These are phyloP conservation scores for Onychomys torridus DNA, from an alignment of 2,797 vertebrate genomes.

Conservation along the genomic window DNA sequence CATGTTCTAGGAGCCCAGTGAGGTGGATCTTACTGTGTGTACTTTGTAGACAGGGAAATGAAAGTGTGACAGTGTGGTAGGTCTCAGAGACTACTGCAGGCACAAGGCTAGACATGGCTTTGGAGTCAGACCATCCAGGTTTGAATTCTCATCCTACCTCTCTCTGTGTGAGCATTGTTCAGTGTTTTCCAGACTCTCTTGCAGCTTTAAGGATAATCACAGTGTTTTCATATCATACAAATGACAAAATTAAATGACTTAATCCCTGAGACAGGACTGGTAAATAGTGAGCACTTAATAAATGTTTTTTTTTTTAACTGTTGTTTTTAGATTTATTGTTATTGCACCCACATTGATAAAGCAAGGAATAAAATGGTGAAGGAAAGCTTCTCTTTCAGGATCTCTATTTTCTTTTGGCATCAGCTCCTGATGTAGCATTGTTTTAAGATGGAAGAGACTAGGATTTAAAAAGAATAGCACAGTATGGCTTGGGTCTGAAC, in stretches of 20 bases:
- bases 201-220: background rate
- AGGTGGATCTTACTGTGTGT: background rate
- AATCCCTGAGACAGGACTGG: background rate
- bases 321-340: conserved; percentile 35
- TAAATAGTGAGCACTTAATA: conserved; percentile 28
- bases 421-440: background rate
- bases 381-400: conserved; percentile 39
- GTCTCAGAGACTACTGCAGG: background rate
- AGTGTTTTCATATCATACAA: background rate
- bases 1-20: background rate
- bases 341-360: background rate
- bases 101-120: conserved; percentile 6
- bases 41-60: background rate
- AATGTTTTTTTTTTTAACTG: conserved; percentile 15
- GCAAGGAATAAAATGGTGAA: conserved; percentile 8
- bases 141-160: background rate
- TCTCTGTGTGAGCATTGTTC: background rate
- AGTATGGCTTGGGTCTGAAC: background rate
- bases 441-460: conserved; percentile 25
- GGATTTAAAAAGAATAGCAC: background rate
- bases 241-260: conserved; percentile 10
- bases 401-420: conserved; percentile 53
- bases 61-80: background rate
- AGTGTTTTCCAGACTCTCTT: conserved; percentile 14
- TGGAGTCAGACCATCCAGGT: background rate